Evolutionary conservation across 2,113 vertebrate genomes (phyloP), one percentile per base, ranked within the genome.

Genomic region (Gasterosteus aculeatus): DNA sequence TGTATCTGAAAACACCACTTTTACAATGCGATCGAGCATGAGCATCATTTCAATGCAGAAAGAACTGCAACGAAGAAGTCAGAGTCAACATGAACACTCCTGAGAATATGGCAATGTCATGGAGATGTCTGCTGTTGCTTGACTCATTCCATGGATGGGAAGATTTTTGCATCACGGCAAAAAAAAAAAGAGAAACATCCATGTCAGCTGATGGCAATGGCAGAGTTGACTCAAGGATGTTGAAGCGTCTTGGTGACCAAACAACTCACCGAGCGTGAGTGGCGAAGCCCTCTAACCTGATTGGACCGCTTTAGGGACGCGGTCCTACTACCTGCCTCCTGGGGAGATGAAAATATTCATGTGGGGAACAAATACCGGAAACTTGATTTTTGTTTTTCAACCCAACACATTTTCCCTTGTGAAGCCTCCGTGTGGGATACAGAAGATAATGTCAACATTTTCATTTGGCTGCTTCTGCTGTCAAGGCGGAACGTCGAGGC

Each of bases 321-420:
- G 66, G 92, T 89, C 86, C 93, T 89, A 93, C 91, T 93, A 93
- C 92, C 92, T 91, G 92, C 93, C 89, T 94, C 93, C 93, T 93
- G 91, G 92, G 78, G 76, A 89, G 62, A 93, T 79, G 83, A 81
- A 81, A 75, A 88, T 80, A 80, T 91, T 89, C 87, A 87, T 77
- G 59, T 77, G 42, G 74, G 56, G 66, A 83, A 77, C 41, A 88
- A 63, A 81, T 22, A 67, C 47, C 77, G 78, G 77, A 29, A 44
- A 77, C 69, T 58, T 15, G 38, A 33, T 49, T 38, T 47, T 56
- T 39, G 38, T 57, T 51, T 15, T 62, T 62, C 5, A 56, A 67
- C 1, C 19, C 47, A 71, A 46, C 47, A 39, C 29, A 14, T 75
- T 49, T n/a, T 38, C 18, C 35, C 10, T 54, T 12, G 18, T 29